Evolutionary conservation across 2,113 vertebrate species (phyloP), one percentile per base, ranked within the genome.

Genomic region (Chloroceryle aenea): DNA sequence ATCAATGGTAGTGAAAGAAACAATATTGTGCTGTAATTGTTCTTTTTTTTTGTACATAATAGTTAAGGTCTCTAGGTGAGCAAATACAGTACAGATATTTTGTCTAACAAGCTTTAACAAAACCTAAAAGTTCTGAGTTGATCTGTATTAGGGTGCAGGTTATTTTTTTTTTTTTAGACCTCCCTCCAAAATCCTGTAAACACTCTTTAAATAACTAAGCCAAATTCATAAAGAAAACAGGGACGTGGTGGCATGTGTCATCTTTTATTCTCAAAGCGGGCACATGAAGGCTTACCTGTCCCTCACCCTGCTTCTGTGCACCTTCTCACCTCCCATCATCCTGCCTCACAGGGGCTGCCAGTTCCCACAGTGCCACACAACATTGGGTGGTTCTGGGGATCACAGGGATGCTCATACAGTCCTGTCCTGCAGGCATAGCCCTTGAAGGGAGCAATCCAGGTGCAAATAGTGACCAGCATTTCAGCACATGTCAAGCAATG

Each of bases 1-100:
- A 92, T 93, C 87, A 87, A 85, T 76, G 48, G 40, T 23, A 81
- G 48, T 21, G 53, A 92, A 96, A 84, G 50, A 67, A 93, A 58
- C 42, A 72, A 77, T 81, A 67, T 19, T 92, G 48, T 79, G 40
- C 52, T 84, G 64, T 5, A 92, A 42, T 62, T n/a, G 5, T 84
- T 91, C n/a, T 66, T 14, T 50, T n/a, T n/a, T 80, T 47, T 36
- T 42, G 55, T 56, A 61, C 38, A 19, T 64, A 64, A 55, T 8
- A 67, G 32, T 63, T 88, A 36, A 86, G 27, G 82, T 84, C 67
- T 83, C 47, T 19, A 64, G 82, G 76, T 75, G 73, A 95, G 86
- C 30, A 86, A 66, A 79, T 14, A 47, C 17, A 43, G 68, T 14
- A 43, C 9, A 74, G 72, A 12, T 16, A 85, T 91, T 14, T 18